Base-by-base conservation (phyloP, 2,888 invertebrate genomes). In the Sinodicranocentrus sp. region DNA sequence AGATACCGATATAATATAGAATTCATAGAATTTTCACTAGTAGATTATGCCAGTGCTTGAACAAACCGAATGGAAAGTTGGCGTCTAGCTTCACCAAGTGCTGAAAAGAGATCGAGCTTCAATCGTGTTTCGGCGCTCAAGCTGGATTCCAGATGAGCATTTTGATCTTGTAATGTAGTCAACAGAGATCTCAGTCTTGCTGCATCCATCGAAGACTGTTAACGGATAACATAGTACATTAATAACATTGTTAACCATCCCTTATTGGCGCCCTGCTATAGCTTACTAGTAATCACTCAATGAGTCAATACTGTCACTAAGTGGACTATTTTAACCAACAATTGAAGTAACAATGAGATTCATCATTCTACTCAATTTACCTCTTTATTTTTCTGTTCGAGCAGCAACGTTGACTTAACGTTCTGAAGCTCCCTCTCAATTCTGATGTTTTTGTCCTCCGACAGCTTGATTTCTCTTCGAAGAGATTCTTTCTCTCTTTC, bases 101-200 rank as follows among this genome's bases (percentile, higher is more conserved):
- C 98, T 87, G 97, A 97, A 92, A 99, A 98, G 90, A 99, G 94
- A 92, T 99, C 99, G 33, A 83, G 94, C 92, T 99, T 99, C 91
- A 99, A 95, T 89, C 98, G 94, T 89, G 98, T 99, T 93, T 99
- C 99, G 65, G 98, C 97, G 86, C 97, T 97, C 88, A 99, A 93
- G 90, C 96, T 96, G 90, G 95, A 95, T 92, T 99, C 98, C 89
- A 99, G 93, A 90, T 97, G 97, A 89, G 94, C 91, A 90, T 97
- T 97, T 90, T 97, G 96, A 90, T 98, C 97, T 91, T 96, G 95
- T 92, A 98, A 93, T 86, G 95, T 94, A 68, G 94, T 93, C 88
- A 97, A 92, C 21, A 96, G 96, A 52, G 94, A 93, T 92, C 95
- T 94, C 88, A 97, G 91, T 89, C 95, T 93, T 89, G 96, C 96